These are phyloP conservation scores for Mimumesa dahlbomi DNA, from an alignment of 2,888 invertebrate species.

Conservation along the genomic window DNA sequence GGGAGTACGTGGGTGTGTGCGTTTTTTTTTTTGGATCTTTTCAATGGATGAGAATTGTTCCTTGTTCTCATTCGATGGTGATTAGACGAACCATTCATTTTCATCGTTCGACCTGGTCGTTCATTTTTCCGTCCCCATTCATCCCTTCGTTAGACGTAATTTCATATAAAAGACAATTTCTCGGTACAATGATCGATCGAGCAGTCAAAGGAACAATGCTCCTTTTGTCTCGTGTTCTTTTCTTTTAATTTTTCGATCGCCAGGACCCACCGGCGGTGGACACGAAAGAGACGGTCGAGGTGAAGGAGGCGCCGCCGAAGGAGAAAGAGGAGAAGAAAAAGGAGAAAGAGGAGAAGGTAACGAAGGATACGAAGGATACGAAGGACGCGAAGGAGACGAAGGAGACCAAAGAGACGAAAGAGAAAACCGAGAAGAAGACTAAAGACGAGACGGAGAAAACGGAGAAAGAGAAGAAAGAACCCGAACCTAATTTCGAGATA, in stretches of 20 bases:
- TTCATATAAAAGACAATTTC: neutral
- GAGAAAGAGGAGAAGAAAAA: slow-evolving; percentile 80
- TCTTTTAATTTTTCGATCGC: slow-evolving; percentile 26
- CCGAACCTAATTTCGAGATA: slow-evolving; percentile 95
- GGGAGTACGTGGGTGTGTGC: too few relatives aligned
- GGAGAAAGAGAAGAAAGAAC: slow-evolving; percentile 85
- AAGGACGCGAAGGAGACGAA: slow-evolving; percentile 81
- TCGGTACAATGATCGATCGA: neutral
- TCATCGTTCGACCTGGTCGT: neutral
- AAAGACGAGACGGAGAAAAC: slow-evolving; percentile 82
- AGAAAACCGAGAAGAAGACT: slow-evolving; percentile 77
- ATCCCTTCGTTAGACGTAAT: neutral
- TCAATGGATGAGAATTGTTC: too few relatives aligned
- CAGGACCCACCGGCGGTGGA: slow-evolving; percentile 72
- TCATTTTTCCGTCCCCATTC: neutral
- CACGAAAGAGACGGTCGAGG: slow-evolving; percentile 72
- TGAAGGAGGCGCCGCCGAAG: slow-evolving; percentile 73
- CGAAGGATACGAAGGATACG: slow-evolving; percentile 78
- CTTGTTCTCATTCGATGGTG: too few relatives aligned
- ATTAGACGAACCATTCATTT: too few relatives aligned
- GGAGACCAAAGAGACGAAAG: slow-evolving; percentile 80
- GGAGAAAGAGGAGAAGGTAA: slow-evolving; percentile 80
- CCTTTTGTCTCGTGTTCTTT: slow-evolving; percentile 17
- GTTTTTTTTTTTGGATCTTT: too few relatives aligned
- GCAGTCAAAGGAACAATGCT: neutral